Evolutionary conservation across 2,113 vertebrate genomes (phyloP).

Genomic region (Elachura formosa): DNA sequence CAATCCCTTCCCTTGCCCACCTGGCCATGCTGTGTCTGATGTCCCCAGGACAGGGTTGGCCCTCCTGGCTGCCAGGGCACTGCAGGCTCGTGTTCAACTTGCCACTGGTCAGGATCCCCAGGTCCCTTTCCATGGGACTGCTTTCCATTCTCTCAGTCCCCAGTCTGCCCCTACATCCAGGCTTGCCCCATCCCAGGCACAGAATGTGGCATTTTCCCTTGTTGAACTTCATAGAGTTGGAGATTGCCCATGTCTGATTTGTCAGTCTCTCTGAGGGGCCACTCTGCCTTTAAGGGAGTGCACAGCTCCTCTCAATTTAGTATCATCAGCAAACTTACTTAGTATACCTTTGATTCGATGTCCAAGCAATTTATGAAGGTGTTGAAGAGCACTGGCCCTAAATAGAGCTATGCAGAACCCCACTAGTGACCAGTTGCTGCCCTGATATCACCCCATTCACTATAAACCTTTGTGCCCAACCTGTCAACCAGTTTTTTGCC

Average conservation of each 20-base stretch:
- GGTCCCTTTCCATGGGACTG: neutral
- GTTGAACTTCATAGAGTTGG: fast-evolving
- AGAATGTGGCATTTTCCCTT: fast-evolving
- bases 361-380: neutral
- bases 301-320: neutral
- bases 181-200: fast-evolving
- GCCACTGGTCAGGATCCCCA: fast-evolving
- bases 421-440: fast-evolving
- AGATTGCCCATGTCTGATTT: neutral
- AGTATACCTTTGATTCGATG: fast-evolving
- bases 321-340: neutral
- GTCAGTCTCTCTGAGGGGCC: neutral
- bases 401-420: fast-evolving
- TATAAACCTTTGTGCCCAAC: neutral
- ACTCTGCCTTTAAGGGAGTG: neutral
- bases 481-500: neutral
- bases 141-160: neutral
- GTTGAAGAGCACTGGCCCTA: neutral
- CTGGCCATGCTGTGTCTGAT: neutral
- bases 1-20: neutral
- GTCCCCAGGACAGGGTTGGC: fast-evolving
- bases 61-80: neutral
- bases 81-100: fast-evolving
- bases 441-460: neutral
- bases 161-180: neutral